A percentile compares a stretch with the other conserved stretches of the same genome.
phyloP scores from a whole-genome alignment of 2,113 vertebrate genomes.

The Forbesichthys papilliferus region DNA sequence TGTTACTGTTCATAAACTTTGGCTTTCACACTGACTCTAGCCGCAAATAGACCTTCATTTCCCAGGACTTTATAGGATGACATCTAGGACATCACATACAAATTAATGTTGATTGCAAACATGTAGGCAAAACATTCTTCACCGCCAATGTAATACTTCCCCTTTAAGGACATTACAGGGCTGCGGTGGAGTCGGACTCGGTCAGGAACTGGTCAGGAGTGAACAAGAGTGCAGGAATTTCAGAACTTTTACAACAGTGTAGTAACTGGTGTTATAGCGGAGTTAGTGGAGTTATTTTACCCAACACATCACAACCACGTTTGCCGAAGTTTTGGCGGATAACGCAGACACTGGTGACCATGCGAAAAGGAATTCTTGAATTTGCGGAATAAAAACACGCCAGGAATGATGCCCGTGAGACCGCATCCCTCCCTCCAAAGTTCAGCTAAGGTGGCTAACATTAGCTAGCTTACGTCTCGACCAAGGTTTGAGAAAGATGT shows the following conservation, averaged over 20 bases:
- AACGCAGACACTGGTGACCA: conserved; percentile 13
- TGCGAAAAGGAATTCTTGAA: conserved; percentile 27
- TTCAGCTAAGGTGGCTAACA: conserved; percentile 74
- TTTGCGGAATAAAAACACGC: conserved; percentile 48
- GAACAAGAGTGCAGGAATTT: conserved; percentile 48
- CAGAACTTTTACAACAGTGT: conserved; percentile 51
- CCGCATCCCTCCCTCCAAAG: conserved; percentile 69
- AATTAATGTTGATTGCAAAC: too few species aligned
- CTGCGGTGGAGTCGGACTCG: conserved; percentile 57
- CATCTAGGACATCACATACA: too few species aligned
- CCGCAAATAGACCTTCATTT: too few species aligned
- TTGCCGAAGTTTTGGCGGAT: background rate
- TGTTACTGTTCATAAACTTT: too few species aligned
- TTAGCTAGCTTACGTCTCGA: conserved; percentile 39
- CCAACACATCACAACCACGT: background rate
- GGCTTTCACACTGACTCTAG: too few species aligned
- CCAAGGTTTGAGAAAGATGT: conserved; percentile 11
- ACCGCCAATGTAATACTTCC: conserved; percentile 31
- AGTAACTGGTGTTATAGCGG: background rate
- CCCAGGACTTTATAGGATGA: too few species aligned
- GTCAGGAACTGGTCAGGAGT: conserved; percentile 63
- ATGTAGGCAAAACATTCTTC: too few species aligned
- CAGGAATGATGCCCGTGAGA: conserved; percentile 55
- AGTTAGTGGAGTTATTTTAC: too few species aligned
- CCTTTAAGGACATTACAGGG: conserved; percentile 77